These are phyloP conservation scores for Mohoua ochrocephala DNA, from an alignment of 2,113 vertebrate species.

Conservation along the genomic window DNA sequence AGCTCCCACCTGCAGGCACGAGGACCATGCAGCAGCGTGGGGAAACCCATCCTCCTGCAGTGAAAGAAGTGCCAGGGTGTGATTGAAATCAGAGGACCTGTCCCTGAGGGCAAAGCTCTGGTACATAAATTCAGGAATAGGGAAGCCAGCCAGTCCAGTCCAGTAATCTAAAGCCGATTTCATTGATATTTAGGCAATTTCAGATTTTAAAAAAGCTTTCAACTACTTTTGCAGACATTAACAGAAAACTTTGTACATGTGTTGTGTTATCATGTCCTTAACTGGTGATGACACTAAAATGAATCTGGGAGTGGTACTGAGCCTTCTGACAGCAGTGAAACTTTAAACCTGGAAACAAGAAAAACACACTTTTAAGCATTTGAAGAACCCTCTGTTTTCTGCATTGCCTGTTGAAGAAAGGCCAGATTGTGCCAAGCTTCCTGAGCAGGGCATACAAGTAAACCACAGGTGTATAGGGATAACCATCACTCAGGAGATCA, in stretches of 20 bases:
- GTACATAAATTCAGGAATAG: neutral
- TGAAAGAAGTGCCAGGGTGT: neutral
- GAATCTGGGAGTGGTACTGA: neutral
- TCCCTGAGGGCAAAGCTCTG: neutral
- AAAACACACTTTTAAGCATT: neutral
- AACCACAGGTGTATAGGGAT: rapidly evolving
- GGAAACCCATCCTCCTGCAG: neutral
- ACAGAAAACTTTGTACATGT: neutral
- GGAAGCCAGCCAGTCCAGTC: neutral
- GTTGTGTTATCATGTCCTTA: too few species aligned
- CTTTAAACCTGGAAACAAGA: neutral
- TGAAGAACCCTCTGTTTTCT: neutral
- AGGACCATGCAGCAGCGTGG: neutral
- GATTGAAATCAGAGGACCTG: neutral
- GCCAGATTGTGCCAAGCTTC: neutral
- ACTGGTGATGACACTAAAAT: neutral
- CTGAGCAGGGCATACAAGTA: neutral
- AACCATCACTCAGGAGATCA: neutral
- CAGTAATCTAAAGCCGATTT: neutral
- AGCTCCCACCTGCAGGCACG: rapidly evolving
- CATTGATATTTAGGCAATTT: neutral
- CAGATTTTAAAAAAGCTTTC: neutral
- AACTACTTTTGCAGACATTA: neutral
- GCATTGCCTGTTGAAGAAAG: neutral
- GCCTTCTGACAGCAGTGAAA: neutral